Conservation (phyloP, 2,113 vertebrate species). For the Thamnaconus septentrionalis region DNA sequence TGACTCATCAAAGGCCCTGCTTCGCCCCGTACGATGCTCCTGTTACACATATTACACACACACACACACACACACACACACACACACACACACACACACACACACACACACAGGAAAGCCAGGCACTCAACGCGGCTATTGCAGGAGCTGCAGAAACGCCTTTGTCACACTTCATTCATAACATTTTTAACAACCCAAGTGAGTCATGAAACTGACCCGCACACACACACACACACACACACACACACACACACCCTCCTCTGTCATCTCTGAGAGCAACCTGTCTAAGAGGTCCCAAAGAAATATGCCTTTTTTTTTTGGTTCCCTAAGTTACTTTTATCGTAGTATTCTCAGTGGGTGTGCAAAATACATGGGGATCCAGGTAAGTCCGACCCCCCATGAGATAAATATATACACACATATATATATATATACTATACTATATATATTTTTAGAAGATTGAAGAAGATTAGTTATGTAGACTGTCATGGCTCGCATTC, state of each 20-base stretch:
- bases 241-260: neutral
- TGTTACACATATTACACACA: conserved; percentile 32
- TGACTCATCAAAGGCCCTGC: conserved; percentile 73
- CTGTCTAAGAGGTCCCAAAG: neutral
- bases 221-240: conserved; percentile 2
- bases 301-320: neutral
- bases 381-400: too few species aligned
- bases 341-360: too few species aligned
- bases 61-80: too few species aligned
- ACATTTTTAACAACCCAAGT: conserved; percentile 55
- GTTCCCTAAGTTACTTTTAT: too few species aligned
- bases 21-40: conserved; percentile 57
- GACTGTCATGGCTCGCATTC: too few species aligned
- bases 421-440: too few species aligned
- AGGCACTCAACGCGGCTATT: too few species aligned
- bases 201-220: conserved; percentile 60
- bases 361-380: too few species aligned
- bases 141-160: conserved; percentile 13
- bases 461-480: too few species aligned
- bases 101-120: too few species aligned
- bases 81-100: neutral
- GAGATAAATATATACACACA: too few species aligned
- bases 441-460: too few species aligned
- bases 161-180: conserved; percentile 57
- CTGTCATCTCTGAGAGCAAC: neutral